Evolutionary conservation across 2,797 vertebrate species (phyloP).

Genomic region (Cuniculus paca): DNA sequence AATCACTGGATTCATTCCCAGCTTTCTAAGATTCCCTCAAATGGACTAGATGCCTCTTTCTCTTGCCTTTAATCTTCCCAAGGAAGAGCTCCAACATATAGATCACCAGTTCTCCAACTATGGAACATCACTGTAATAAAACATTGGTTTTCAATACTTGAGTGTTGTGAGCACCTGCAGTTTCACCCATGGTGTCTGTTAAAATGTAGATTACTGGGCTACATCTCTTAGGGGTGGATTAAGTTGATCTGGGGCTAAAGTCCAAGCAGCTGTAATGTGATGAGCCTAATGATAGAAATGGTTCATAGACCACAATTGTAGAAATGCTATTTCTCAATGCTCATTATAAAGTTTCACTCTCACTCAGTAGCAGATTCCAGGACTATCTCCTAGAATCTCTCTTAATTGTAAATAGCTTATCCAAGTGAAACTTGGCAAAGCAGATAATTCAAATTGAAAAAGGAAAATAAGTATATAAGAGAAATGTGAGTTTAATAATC

Average conservation of each 20-base stretch:
- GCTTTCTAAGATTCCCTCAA: slow-evolving; percentile 26
- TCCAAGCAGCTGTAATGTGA: background rate
- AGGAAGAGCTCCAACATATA: background rate
- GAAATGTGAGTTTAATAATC: slow-evolving; percentile 51
- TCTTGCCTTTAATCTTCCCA: slow-evolving; percentile 35
- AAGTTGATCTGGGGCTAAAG: background rate
- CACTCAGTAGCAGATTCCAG: slow-evolving; percentile 18
- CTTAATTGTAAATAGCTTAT: slow-evolving; percentile 54
- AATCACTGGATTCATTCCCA: slow-evolving; percentile 22
- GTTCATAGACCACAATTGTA: background rate
- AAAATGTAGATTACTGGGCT: background rate
- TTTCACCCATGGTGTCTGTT: background rate
- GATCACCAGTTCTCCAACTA: background rate
- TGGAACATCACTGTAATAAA: slow-evolving; percentile 15
- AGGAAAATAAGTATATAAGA: background rate
- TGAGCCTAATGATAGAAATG: slow-evolving; percentile 14
- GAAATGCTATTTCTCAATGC: slow-evolving; percentile 43
- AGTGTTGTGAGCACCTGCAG: background rate
- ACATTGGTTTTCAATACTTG: background rate
- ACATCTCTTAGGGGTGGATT: background rate
- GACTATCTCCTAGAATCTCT: slow-evolving; percentile 13
- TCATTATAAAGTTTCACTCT: slow-evolving; percentile 22
- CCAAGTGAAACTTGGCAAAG: slow-evolving; percentile 49
- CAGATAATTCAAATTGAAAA: slow-evolving; percentile 62
- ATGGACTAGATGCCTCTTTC: background rate